These are phyloP conservation scores for Stichodactyla mertensii DNA, from an alignment of 64 coral and sea anemone species.

Conservation along the genomic window DNA sequence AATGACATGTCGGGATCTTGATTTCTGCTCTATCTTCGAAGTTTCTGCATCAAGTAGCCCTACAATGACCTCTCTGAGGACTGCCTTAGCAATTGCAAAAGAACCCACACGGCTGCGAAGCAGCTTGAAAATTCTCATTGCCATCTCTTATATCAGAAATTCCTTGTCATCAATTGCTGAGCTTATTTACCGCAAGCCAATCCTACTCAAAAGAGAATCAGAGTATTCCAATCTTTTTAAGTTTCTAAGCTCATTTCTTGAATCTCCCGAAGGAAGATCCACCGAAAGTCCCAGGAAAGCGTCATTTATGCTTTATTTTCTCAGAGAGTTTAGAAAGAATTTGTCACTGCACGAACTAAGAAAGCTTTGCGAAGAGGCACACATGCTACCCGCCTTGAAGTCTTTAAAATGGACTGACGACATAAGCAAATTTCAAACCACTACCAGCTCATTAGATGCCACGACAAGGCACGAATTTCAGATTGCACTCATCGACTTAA, in stretches of 20 bases:
- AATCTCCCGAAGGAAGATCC: not conserved
- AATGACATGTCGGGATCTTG: slow-evolving; percentile 4
- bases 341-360: not conserved
- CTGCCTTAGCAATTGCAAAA: slow-evolving; percentile 27
- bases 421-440: not conserved
- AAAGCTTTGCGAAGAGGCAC: not conserved
- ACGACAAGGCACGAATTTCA: not conserved
- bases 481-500: not conserved
- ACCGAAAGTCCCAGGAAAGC: not conserved
- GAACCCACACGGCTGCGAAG: not conserved
- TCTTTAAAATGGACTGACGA: not conserved
- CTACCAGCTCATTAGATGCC: not conserved
- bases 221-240: not conserved
- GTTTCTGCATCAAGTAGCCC: slow-evolving; percentile 45
- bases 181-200: not conserved
- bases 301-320: slow-evolving; percentile 19
- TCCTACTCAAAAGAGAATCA: not conserved
- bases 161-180: not conserved
- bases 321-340: slow-evolving; percentile 28
- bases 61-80: slow-evolving; percentile 36
- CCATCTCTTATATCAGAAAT: not conserved
- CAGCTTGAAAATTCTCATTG: not conserved
- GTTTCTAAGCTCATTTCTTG: not conserved
- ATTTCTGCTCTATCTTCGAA: not conserved
- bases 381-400: not conserved